A percentile compares a stretch with the other conserved stretches of the same genome.
These are phyloP conservation scores for Xenentodon cancila DNA, from an alignment of 2,797 vertebrate genomes.

Conservation along the genomic window DNA sequence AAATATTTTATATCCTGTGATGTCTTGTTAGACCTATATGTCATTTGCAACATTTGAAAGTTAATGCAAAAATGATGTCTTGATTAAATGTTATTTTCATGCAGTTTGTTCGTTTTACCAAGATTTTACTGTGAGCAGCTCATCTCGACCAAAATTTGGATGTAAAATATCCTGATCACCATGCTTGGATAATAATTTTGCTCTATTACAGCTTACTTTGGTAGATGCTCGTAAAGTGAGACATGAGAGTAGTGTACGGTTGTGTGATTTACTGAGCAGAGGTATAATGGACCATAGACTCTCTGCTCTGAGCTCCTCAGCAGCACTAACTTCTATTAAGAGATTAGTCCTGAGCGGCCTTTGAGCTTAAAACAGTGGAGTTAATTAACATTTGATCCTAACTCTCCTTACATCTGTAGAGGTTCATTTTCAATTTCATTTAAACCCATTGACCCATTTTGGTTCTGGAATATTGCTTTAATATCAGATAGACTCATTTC, in stretches of 20 bases:
- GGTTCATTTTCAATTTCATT: constrained; percentile 68
- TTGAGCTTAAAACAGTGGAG: constrained; percentile 76
- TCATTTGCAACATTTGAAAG: too few species aligned
- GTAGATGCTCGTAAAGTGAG: constrained; percentile 36
- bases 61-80: too few species aligned
- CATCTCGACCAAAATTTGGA: not conserved
- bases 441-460: constrained; percentile 50
- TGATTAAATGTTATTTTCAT: too few species aligned
- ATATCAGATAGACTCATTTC: constrained; percentile 39
- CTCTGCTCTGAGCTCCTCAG: constrained; percentile 55
- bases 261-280: constrained; percentile 70
- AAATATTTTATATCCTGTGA: too few species aligned
- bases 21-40: too few species aligned
- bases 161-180: constrained; percentile 10
- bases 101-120: not conserved
- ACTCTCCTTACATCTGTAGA: constrained; percentile 62
- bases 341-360: constrained; percentile 74
- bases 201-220: constrained; percentile 37
- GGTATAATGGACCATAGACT: constrained; percentile 62
- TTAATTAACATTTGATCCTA: constrained; percentile 82
- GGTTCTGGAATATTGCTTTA: constrained; percentile 28
- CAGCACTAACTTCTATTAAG: constrained; percentile 56
- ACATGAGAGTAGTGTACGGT: constrained; percentile 44
- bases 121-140: not conserved
- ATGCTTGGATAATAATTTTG: constrained; percentile 22